Base-by-base conservation (phyloP, 1,140 invertebrate species). In the Scaptomyza hsui region DNA sequence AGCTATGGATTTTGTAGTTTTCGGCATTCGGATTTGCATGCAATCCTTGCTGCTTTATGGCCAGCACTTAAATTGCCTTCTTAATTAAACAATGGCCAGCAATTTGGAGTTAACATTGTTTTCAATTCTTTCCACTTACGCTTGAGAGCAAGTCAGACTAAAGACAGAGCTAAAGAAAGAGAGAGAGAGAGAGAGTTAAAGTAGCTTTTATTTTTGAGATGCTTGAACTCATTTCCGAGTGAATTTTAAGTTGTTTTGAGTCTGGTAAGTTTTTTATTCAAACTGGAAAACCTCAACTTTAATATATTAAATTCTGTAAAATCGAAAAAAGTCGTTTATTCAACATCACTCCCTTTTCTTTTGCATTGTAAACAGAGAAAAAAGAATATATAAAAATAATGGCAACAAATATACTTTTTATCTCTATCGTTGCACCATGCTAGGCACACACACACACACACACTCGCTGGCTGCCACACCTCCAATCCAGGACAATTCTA, bases 361-460 rank as follows among this genome's bases (percentile, higher is more conserved):
- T 21, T 3, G 3, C 7, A 21, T n/a, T 37, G 12, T 37, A 4
- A 3, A 29, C 26, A 29, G 26, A 7, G 7, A 35, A 12, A 35
- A 37, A 37, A 37, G 12, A 68, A 77, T 52, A 29, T 62, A 60
- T 57, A 60, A 76, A 72, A 77, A 74, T 75, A 45, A 24, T 16
- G 12, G 45, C 63, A 78, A 68, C 52, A 74, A 79, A 71, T 63
- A 52, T 73, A 29, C 26, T 29, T 78, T 75, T 75, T 82, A 83
- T 82, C 80, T 75, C 61, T 72, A 42, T 55, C 21, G 49, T 63
- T 53, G 48, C 39, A 44, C 19, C 61, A 70, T 44, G 65, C 41
- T 37, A 37, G 32, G 26, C 26, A 29, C 24, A 26, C 24, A 26
- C 24, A 7, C 4, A 4, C 7, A 29, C 7, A 29, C 26, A 29